These are phyloP conservation scores for Timema cristinae DNA, from an alignment of 2,888 invertebrate species.

Conservation along the genomic window DNA sequence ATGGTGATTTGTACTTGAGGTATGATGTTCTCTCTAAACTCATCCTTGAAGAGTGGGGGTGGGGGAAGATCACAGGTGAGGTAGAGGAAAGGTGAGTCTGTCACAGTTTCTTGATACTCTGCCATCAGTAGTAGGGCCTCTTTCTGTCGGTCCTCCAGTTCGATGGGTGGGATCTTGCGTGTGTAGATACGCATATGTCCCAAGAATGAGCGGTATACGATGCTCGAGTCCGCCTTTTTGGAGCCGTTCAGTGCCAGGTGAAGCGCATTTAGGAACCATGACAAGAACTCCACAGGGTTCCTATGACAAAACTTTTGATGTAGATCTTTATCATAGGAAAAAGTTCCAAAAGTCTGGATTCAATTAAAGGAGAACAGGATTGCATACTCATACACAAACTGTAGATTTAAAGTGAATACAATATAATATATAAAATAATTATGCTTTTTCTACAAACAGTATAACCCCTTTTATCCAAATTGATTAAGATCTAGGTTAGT, in stretches of 20 bases:
- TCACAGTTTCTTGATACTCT: constrained; percentile 82
- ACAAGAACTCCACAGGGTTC: constrained; percentile 95
- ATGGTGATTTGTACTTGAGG: constrained; percentile 71
- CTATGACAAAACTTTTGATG: constrained; percentile 45
- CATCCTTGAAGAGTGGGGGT: constrained; percentile 95
- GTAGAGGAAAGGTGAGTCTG: constrained; percentile 92
- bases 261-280: constrained; percentile 96
- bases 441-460: too few relatives aligned
- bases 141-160: constrained; percentile 85
- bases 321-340: too few relatives aligned
- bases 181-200: constrained; percentile 88
- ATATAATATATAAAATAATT: too few relatives aligned
- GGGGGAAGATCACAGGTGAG: constrained; percentile 97
- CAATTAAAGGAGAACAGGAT: too few relatives aligned
- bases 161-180: constrained; percentile 88
- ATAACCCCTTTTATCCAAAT: too few relatives aligned
- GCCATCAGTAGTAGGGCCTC: constrained; percentile 70
- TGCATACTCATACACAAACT: too few relatives aligned
- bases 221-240: constrained; percentile 81
- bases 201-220: constrained; percentile 92
- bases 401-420: too few relatives aligned
- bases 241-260: constrained; percentile 93
- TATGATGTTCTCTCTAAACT: constrained; percentile 96
- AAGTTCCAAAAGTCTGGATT: too few relatives aligned
- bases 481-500: too few relatives aligned